Evolutionary conservation across 2,797 vertebrate genomes (phyloP).

Genomic region (Remorina albescens): DNA sequence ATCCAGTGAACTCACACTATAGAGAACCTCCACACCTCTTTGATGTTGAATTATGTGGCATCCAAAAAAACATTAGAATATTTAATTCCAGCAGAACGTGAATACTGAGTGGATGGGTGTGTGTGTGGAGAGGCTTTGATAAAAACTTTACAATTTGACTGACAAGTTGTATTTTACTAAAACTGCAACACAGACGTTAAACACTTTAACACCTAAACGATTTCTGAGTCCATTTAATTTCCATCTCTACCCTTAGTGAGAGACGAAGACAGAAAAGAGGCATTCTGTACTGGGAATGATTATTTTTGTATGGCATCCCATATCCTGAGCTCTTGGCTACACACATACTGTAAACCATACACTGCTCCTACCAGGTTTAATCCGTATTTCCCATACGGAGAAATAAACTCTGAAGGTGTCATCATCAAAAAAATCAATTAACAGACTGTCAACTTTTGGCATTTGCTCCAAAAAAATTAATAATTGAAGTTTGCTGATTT

Average conservation of each 20-base stretch:
- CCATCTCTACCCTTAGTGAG: constrained; percentile 25
- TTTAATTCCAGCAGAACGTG: constrained; percentile 33
- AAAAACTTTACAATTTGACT: constrained; percentile 56
- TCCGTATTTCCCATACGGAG: not conserved
- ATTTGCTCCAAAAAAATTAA: not conserved
- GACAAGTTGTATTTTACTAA: constrained; percentile 41
- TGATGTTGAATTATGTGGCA: constrained; percentile 53
- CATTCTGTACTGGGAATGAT: not conserved
- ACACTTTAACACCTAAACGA: constrained; percentile 37
- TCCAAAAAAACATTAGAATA: constrained; percentile 46
- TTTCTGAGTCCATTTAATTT: constrained; percentile 35
- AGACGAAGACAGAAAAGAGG: constrained; percentile 1
- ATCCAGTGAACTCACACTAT: constrained; percentile 2
- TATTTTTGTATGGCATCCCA: constrained; percentile 14
- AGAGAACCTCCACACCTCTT: constrained; percentile 24
- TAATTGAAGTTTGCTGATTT: no score
- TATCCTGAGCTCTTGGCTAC: constrained; percentile 3
- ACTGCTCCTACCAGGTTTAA: not conserved
- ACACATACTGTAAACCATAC: not conserved
- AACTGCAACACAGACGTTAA: constrained; percentile 27
- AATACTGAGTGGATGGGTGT: constrained; percentile 35
- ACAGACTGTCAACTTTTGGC: no score
- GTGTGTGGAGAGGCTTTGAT: constrained; percentile 40
- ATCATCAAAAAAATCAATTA: not conserved
- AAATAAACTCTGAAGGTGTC: not conserved